Base-by-base conservation (phyloP, 2,888 invertebrate genomes). In the Dolichomitus sp. region DNA sequence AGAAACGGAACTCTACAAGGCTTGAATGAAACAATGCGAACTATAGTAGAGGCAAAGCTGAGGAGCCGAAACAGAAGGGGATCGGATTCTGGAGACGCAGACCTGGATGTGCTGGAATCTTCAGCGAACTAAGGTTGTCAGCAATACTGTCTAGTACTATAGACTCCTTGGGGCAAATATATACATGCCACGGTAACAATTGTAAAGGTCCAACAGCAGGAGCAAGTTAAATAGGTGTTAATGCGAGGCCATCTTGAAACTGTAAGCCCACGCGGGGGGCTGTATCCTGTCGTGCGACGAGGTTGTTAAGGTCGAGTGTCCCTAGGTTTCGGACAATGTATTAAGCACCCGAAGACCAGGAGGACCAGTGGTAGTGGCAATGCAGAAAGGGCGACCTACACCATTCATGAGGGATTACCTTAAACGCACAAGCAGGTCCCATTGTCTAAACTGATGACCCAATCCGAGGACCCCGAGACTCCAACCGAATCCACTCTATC, bases 361-460 rank as follows among this genome's bases (percentile, higher is more conserved):
- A 91, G 90, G 90, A 91, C 89, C 68, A 66, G 63, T 66, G 57
- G 37, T 75, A 50, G 11, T 50, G 72, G 59, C 66, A 52, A 59
- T n/a, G 61, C 42, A 40, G 52, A 63, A 59, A 59, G 63, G 61
- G 63, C 48, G 61, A 63, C 54, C 50, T 70, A 75, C 61, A 90
- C 92, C 85, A 92, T 93, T 92, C 91, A 92, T 90, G 73, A 86
- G 90, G 92, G 93, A 93, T 93, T 93, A 93, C 90, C 91, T 92
- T 91, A 92, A 93, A 92, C 89, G 92, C 88, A 86, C 91, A 88
- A 91, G 90, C 91, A 90, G 90, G 87, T 89, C 84, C 90, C 87
- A 93, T 93, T 93, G 93, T 93, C 90, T 92, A 89, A 92, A 91
- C 91, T 91, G 91, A 93, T 91, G 90, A 90, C 88, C 88, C 90